A percentile compares a stretch with the other conserved stretches of the same genome.
Conservation (phyloP, 2,797 vertebrate species). For the Sandelia bainsii region DNA sequence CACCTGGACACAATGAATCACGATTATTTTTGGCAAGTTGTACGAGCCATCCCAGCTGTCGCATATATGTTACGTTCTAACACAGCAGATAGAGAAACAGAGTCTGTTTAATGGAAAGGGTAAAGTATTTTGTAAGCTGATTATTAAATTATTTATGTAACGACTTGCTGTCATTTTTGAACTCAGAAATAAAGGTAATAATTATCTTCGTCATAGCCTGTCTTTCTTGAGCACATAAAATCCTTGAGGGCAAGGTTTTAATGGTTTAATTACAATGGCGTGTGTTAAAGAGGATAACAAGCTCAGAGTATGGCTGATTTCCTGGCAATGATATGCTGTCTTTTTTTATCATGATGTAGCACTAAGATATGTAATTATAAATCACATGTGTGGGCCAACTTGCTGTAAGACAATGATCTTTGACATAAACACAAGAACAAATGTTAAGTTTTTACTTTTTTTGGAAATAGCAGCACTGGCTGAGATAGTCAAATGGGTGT, state of each 20-base stretch:
- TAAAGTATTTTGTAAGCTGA: slow-evolving; percentile 39
- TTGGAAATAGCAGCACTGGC: slow-evolving; percentile 26
- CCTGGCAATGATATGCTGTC: slow-evolving; percentile 64
- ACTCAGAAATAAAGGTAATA: slow-evolving; percentile 70
- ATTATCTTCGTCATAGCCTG: slow-evolving; percentile 64
- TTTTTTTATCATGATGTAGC: slow-evolving; percentile 60
- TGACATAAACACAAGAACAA: slow-evolving; percentile 49
- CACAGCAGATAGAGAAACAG: slow-evolving; percentile 15
- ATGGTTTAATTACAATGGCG: slow-evolving; percentile 80
- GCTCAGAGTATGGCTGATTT: slow-evolving; percentile 62
- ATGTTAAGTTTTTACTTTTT: slow-evolving; percentile 33
- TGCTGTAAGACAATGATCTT: slow-evolving; percentile 31
- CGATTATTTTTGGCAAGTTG: slow-evolving; percentile 36
- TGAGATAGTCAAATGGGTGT: slow-evolving; percentile 29
- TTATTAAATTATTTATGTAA: slow-evolving; percentile 70
- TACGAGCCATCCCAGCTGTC: slow-evolving; percentile 39
- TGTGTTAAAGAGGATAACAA: slow-evolving; percentile 67
- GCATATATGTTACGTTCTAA: slow-evolving; percentile 8
- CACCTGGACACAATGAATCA: slow-evolving; percentile 72
- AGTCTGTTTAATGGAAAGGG: slow-evolving; percentile 40
- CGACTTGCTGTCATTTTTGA: slow-evolving; percentile 61
- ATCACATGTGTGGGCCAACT: slow-evolving; percentile 65
- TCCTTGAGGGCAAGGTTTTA: slow-evolving; percentile 75
- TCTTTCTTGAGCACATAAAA: slow-evolving; percentile 71
- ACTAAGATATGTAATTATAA: slow-evolving; percentile 71